These are phyloP conservation scores for Nothoprocta perdicaria DNA, from an alignment of 2,113 vertebrate species.

Conservation along the genomic window DNA sequence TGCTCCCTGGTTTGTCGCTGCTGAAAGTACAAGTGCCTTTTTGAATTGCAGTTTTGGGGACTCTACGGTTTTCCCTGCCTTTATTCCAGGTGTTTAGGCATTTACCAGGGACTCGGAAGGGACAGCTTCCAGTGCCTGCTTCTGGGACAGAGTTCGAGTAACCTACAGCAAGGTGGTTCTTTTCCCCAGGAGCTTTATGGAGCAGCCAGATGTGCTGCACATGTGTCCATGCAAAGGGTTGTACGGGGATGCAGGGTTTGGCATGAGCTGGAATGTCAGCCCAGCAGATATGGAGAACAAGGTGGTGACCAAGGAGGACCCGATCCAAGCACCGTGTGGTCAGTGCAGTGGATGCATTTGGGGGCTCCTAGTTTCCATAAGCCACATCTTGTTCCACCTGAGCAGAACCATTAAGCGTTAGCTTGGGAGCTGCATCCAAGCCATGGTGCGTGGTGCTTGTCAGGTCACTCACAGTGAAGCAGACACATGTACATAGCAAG, in stretches of 20 bases:
- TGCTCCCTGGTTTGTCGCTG: background rate
- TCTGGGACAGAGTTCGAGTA: background rate
- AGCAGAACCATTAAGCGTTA: background rate
- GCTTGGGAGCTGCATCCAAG: background rate
- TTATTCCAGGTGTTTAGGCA: background rate
- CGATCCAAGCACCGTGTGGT: background rate
- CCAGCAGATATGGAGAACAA: too few species aligned
- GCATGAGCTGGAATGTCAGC: background rate
- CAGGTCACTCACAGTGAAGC: background rate
- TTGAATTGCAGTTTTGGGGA: background rate
- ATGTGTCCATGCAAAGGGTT: background rate
- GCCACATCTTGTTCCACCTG: background rate
- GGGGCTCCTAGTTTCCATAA: background rate
- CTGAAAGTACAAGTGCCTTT: background rate
- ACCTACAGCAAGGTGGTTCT: background rate
- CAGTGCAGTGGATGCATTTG: background rate
- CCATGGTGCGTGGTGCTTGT: accelerated
- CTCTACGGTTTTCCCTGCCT: background rate
- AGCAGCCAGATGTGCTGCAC: accelerated
- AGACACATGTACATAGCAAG: accelerated
- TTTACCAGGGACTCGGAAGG: accelerated
- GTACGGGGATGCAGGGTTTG: too few species aligned
- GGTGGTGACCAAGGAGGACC: background rate
- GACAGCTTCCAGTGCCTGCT: accelerated
- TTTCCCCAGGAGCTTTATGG: accelerated